phyloP scores from a whole-genome alignment of 2,888 invertebrate genomes.

The Dilophus febrilis region DNA sequence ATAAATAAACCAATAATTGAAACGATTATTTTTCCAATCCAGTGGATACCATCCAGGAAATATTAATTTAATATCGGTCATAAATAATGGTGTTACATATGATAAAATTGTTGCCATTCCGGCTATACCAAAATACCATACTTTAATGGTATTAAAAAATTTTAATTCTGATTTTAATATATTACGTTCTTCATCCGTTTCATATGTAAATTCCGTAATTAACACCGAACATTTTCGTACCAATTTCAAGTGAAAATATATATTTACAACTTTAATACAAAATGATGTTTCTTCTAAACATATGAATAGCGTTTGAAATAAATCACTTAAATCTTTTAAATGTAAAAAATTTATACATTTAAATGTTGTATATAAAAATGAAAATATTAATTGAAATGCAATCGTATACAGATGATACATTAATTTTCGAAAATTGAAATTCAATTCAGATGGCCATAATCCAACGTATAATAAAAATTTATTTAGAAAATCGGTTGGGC shows the following conservation, averaged over 20 bases:
- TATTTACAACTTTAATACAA: not conserved
- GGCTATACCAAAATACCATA: not conserved
- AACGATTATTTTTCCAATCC: not conserved
- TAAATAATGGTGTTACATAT: not conserved
- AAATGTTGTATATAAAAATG: not conserved
- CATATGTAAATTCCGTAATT: not conserved
- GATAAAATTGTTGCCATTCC: not conserved
- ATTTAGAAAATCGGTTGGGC: too few species aligned
- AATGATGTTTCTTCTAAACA: not conserved
- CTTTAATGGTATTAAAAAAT: not conserved
- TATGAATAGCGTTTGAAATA: not conserved
- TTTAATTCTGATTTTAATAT: not conserved
- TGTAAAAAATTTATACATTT: not conserved
- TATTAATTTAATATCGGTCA: not conserved
- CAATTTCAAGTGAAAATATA: not conserved
- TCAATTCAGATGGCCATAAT: too few species aligned
- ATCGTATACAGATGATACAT: too few species aligned
- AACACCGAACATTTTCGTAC: not conserved
- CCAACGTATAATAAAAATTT: too few species aligned
- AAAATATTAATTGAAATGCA: not conserved
- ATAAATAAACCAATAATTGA: not conserved
- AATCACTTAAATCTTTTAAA: not conserved
- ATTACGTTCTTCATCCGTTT: not conserved
- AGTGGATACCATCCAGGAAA: slow-evolving; percentile 1
- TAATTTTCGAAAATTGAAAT: too few species aligned